These are phyloP conservation scores for Channa argus DNA, from an alignment of 2,113 vertebrate species.

Conservation along the genomic window DNA sequence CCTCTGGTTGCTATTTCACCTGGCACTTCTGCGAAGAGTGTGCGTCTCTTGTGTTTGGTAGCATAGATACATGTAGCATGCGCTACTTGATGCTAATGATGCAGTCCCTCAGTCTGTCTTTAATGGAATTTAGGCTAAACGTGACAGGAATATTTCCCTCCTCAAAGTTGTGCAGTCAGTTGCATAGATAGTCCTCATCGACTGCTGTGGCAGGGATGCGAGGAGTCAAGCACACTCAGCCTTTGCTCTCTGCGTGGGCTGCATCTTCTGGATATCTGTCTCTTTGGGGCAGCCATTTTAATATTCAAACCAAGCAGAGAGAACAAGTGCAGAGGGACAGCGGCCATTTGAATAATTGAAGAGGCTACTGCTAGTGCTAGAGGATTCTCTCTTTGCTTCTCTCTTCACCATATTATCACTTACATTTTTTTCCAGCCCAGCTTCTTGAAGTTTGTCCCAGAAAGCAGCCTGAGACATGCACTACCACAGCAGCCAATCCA, in stretches of 20 bases:
- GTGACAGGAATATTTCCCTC: constrained; percentile 67
- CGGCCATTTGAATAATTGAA: constrained; percentile 83
- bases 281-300: constrained; percentile 78
- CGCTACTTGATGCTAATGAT: constrained; percentile 51
- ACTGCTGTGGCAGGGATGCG: constrained; percentile 47
- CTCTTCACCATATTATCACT: constrained; percentile 50
- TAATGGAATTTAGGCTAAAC: constrained; percentile 75
- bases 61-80: constrained; percentile 41
- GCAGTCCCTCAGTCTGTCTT: constrained; percentile 51
- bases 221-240: constrained; percentile 67
- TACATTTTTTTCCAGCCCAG: constrained; percentile 42
- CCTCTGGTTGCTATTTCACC: constrained; percentile 8
- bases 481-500: constrained; percentile 66
- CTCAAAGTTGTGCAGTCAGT: constrained; percentile 59
- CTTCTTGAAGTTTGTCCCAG: constrained; percentile 81
- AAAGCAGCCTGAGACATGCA: constrained; percentile 75
- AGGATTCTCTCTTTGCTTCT: constrained; percentile 59
- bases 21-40: neutral
- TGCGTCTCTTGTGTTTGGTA: constrained; percentile 30
- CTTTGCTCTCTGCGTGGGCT: constrained; percentile 74
- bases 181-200: constrained; percentile 53
- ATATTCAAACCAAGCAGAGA: constrained; percentile 80
- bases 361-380: constrained; percentile 63
- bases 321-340: constrained; percentile 82
- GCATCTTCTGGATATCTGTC: constrained; percentile 77